These are phyloP conservation scores for Tachyglossus aculeatus DNA, from an alignment of 2,797 vertebrate genomes.

Conservation along the genomic window DNA sequence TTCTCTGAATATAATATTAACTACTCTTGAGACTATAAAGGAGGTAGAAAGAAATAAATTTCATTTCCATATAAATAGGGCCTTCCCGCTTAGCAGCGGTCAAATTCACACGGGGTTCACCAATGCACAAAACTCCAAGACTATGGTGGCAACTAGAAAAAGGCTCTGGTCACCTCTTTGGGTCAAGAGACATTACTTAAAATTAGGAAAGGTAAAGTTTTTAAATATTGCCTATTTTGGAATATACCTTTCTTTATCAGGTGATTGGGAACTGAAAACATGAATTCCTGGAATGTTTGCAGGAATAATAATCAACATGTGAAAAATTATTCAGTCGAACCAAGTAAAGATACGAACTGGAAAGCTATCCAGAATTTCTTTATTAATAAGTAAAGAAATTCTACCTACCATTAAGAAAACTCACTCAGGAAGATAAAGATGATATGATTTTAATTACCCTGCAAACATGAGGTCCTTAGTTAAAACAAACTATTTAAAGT, in stretches of 20 bases:
- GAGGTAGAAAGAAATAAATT: neutral
- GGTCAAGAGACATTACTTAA: neutral
- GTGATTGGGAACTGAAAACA: neutral
- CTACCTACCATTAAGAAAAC: neutral
- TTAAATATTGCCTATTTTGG: too few relatives aligned
- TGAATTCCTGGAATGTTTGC: neutral
- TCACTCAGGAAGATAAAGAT: slow-evolving; percentile 6
- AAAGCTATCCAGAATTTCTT: neutral
- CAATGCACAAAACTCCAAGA: slow-evolving; percentile 7
- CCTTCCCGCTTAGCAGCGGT: slow-evolving; percentile 21
- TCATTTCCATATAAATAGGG: slow-evolving; percentile 19
- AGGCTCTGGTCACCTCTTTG: neutral
- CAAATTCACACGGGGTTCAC: slow-evolving; percentile 30
- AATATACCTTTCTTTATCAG: too few relatives aligned
- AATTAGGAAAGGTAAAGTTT: neutral
- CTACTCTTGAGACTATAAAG: slow-evolving; percentile 11
- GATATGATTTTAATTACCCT: neutral
- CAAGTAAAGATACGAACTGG: neutral
- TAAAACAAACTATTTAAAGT: slow-evolving; percentile 5
- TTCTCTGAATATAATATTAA: neutral
- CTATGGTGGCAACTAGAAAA: too few relatives aligned
- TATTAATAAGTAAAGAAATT: neutral
- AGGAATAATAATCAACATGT: neutral
- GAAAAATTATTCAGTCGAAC: neutral
- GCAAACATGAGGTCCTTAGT: neutral